Evolutionary conservation across 2,797 vertebrate species (phyloP), one percentile per base, ranked within the genome.

Genomic region (Petrocephalus schoutedeni): DNA sequence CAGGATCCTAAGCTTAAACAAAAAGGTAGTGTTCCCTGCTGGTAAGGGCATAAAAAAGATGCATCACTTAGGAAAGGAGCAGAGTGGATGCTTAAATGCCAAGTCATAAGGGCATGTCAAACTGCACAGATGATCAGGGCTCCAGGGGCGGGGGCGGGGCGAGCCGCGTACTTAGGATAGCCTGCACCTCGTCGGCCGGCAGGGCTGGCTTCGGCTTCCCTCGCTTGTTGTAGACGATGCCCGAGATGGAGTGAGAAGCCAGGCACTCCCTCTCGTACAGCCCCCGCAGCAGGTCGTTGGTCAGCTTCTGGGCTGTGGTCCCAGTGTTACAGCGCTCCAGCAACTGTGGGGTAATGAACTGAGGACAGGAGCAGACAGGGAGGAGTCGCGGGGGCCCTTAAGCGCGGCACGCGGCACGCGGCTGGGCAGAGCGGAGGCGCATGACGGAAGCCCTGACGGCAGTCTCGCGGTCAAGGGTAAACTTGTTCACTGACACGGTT

Each of bases 191-290:
- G 53, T 93, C 92, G 8, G 92, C 91, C 28, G 93, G 93, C 58
- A 94, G 90, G 36, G 93, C 93, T 32, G 93, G 93, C 87, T 93
- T 94, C 45, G 93, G 92, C 64, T 90, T 91, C 74, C 92, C 92
- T 45, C 91, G 90, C 84, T 93, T 93, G 89, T 93, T 93, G 90
- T 92, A 93, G 85, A 92, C 90, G 1, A 93, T 91, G 74, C 93
- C 93, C 59, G 93, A 93, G 90, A 94, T 93, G 82, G 93, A 94
- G 90, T 94, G 93, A 0, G 93, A 94, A 3, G 93, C 93, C 89
- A 94, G 90, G 85, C 92, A 93, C 86, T 94, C 93, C 85, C 93
- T 89, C 89, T 93, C 92, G 10, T 93, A 94, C 53, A 94, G 92
- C 58, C 92, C 90, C 19, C 91, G 90, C 83, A 91, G 91, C 61